Evolutionary conservation across 2,888 invertebrate genomes (phyloP), one percentile per base, ranked within the genome.

Genomic region (Melieria picta): DNA sequence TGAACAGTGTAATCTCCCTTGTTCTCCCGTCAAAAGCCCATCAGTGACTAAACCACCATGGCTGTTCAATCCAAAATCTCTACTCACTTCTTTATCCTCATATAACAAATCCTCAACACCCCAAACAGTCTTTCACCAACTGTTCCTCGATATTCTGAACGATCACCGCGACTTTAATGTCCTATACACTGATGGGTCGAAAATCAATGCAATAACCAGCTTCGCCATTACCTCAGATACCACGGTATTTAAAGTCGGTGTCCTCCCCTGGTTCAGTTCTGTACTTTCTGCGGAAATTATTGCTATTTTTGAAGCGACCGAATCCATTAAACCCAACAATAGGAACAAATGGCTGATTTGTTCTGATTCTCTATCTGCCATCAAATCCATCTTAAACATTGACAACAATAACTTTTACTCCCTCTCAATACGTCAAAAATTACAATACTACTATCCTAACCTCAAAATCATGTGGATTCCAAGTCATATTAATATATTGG

Each of bases 381-480:
- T 73, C n/a, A 11, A 58, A 3, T 64, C 73, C 1, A 62, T 71
- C 7, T 62, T 11, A 7, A 73, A 68, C n/a, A 30, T 48, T 4
- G 47, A 42, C n/a, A 71, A 68, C 43, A 52, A 13, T 5, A 60
- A 48, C 11, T 60, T 47, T 42, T 56, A 67, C 55, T 11, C 63
- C 4, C n/a, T 10, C n/a, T 3, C 11, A 5, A 73, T 73, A 5
- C 43, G 68, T 42, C 45, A 64, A 9, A 57, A 9, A 43, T 45
- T 67, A 0, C 50, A 63, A 9, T 43, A 42, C 4, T 30, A 50
- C 7, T 1, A 48, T 11, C 60, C 48, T 1, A 61, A 61, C 30
- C 16, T 72, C 2, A 67, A 30, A 5, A 13, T 70, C 9, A 57
- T 75, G 11, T 69, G 71, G 73, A 30, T 73, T 3, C 66, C 66